Base-by-base conservation (phyloP, 2,113 vertebrate species). In the Glaucomys volans region DNA sequence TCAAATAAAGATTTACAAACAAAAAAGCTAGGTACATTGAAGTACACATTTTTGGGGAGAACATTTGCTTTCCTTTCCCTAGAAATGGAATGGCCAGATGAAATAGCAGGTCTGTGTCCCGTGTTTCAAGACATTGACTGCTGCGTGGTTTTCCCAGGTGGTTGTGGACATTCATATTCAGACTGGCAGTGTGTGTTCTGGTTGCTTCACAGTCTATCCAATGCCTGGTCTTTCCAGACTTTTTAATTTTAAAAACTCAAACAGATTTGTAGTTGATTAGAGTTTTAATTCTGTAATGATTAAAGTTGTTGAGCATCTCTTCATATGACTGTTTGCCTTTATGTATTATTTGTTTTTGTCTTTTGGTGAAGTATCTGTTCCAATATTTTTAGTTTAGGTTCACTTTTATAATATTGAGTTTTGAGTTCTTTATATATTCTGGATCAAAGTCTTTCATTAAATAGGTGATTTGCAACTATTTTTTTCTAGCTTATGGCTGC, bases 191-290 rank as follows among this genome's bases (percentile, higher is more conserved):
- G 32, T 14, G 16, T 52, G 24, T 62, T 67, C 26, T 2, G 28
- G 8, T 81, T 83, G 50, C 32, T 87, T 72, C 50, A 50, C 9
- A 83, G 18, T 2, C 9, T 62, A 57, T 8, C 10, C 47, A 64
- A 67, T 2, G 32, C 54, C 79, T 88, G 37, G 32, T 30, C 80
- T 35, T 8, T 47, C 87, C 62, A 79, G 42, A 13, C 6, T 37
- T 93, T 74, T 71, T 57, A 35, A 57, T 82, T 87, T 54, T 35
- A 87, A 44, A 90, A 44, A 88, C 57, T 93, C 54, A 87, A 30
- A 67, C 40, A 76, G 24, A 32, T 92, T 77, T 88, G 20, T 16
- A 81, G 44, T 79, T 5, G 40, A 26, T 40, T 26, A 64, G 71
- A 64, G 17, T 91, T 97, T 77, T 79, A 47, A 71, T 92, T 92